phyloP scores from a whole-genome alignment of 2,888 invertebrate genomes.

The Lasius platythorax region DNA sequence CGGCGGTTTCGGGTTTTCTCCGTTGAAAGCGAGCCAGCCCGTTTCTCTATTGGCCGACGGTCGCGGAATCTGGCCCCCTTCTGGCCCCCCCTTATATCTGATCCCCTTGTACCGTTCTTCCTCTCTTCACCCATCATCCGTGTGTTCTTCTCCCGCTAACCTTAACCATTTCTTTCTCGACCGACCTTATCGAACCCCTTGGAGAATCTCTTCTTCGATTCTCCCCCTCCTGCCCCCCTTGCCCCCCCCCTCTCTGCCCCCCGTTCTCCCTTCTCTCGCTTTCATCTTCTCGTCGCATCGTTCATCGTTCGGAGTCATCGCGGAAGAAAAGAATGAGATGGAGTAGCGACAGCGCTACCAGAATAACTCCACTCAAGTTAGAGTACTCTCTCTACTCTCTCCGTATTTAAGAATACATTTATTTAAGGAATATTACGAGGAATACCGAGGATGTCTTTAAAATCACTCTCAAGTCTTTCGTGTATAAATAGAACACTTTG shows the following conservation, averaged over 20 bases:
- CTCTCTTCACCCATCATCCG: neutral
- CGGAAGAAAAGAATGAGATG: neutral
- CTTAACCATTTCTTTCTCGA: constrained; percentile 44
- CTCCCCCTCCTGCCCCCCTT: constrained; percentile 21
- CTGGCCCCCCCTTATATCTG: constrained; percentile 65
- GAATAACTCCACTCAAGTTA: constrained; percentile 4
- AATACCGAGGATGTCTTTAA: neutral
- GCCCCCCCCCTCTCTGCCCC: constrained; percentile 4
- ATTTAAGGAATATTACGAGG: neutral
- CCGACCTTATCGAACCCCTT: constrained; percentile 50
- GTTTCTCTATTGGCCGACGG: constrained; percentile 71
- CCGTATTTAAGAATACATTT: neutral
- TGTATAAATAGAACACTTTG: neutral
- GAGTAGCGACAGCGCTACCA: neutral
- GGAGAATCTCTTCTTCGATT: constrained; percentile 27
- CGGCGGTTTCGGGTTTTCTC: constrained; percentile 76
- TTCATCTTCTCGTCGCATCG: constrained; percentile 2
- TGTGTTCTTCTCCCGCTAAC: constrained; percentile 40
- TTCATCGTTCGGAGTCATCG: constrained; percentile 1
- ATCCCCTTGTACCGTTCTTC: constrained; percentile 54
- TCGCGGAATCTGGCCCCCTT: constrained; percentile 78
- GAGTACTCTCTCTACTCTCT: neutral
- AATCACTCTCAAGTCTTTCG: neutral
- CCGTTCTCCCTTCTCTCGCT: constrained; percentile 41
- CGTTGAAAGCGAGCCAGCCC: constrained; percentile 76